phyloP scores from a whole-genome alignment of 2,113 vertebrate genomes.

The Poecile atricapillus region DNA sequence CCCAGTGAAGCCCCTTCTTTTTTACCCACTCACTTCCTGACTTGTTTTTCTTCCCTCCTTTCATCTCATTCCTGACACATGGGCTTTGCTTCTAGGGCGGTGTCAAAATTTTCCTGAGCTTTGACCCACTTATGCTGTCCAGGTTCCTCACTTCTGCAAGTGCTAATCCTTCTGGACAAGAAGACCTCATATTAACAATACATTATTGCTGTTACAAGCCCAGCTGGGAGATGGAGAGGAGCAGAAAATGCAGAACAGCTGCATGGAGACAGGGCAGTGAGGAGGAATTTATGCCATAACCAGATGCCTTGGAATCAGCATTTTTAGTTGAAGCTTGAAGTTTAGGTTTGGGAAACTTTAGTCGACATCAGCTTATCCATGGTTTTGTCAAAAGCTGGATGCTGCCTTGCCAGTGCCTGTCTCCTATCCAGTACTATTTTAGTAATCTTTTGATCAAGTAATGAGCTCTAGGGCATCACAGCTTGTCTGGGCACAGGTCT shows the following conservation, averaged over 20 bases:
- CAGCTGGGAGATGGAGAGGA: not conserved
- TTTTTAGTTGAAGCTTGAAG: not conserved
- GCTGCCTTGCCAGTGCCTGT: not conserved
- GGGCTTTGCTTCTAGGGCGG: rapidly evolving
- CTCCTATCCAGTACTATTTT: not conserved
- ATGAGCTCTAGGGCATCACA: not conserved
- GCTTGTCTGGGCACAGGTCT: not conserved
- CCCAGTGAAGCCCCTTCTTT: not conserved
- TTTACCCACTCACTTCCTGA: not conserved
- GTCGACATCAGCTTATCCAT: not conserved
- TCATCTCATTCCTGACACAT: rapidly evolving
- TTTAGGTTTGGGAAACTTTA: not conserved
- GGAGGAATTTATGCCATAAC: not conserved
- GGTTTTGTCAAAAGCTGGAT: not conserved
- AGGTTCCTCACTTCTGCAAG: not conserved
- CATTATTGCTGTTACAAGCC: not conserved
- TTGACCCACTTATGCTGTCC: not conserved
- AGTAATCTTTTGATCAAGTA: not conserved
- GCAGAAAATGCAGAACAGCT: not conserved
- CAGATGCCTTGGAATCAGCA: not conserved
- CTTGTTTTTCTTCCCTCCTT: not conserved
- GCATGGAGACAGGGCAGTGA: not conserved
- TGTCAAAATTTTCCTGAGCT: not conserved
- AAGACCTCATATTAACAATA: not conserved
- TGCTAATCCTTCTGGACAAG: not conserved